Base-by-base conservation (phyloP, 1,140 invertebrate genomes). In the Cardiocondyla obscurior region DNA sequence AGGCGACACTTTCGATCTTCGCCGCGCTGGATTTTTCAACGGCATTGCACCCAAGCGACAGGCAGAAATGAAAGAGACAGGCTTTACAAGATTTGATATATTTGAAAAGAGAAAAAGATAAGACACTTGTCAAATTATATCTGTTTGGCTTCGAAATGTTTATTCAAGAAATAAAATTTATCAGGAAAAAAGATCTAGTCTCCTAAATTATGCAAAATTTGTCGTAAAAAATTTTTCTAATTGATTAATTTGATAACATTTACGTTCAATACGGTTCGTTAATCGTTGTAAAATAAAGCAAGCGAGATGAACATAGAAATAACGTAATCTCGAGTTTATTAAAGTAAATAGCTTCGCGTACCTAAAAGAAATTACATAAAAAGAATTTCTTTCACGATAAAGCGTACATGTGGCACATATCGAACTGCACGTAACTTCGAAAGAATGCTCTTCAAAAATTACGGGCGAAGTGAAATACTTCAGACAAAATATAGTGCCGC, bases 1-100 rank as follows among this genome's bases (percentile, higher is more conserved):
- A 51, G 77, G 51, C 46, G 82, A 77, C 76, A 79, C 74, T 82
- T 57, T 70, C 82, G 77, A 67, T 69, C 73, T 83, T 49, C 53
- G 60, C 82, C 42, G 22, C 60, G n/a, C 39, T 57, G 44, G 44
- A 81, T 81, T 83, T 83, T 83, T 67, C 74, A 79, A 79, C 81
- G 72, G 39, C 55, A 22, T 76, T 51, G 69, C 22, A 44, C 30
- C 42, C 33, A 30, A 53, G 14, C 42, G 65, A 73, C 70, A 39
- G 70, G 69, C 44, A 53, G 39, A 62, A 74, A 82, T 76, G 36
- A 76, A 42, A 82, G 44, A 82, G 57, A 82, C 22, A 22, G 16
- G 22, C 16, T 69, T 58, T 73, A 57, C 22, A 46, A 74, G 44
- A 77, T 60, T 82, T 76, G 25, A 22, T 36, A 19, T 3, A n/a